A percentile compares a stretch with the other conserved stretches of the same genome.
Evolutionary conservation across 2,797 vertebrate genomes (phyloP).

Genomic region (Valencia hispanica): DNA sequence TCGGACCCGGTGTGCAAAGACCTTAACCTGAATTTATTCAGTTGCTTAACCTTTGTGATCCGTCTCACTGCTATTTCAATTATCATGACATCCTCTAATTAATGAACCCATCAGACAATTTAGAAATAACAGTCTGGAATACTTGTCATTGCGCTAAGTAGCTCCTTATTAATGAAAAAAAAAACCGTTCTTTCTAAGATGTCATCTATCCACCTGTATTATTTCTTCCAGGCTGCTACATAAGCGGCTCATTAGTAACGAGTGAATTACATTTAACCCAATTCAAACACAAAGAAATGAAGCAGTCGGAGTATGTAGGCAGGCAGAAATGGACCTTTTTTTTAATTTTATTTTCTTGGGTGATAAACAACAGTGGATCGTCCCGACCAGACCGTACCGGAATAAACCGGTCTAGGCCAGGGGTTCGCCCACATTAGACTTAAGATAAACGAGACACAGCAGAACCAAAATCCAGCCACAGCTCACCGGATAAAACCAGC

Average conservation of each 20-base stretch:
- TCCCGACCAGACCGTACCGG: constrained; percentile 52
- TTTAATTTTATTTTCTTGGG: constrained; percentile 72
- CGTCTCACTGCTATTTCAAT: background rate
- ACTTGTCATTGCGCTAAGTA: background rate
- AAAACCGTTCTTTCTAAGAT: background rate
- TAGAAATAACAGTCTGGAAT: background rate
- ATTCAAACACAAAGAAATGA: constrained; percentile 20
- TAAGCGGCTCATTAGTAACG: background rate
- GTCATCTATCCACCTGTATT: background rate
- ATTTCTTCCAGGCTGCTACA: background rate
- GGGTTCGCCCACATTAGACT: constrained; percentile 13
- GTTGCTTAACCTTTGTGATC: too few relatives aligned
- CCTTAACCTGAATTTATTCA: too few relatives aligned
- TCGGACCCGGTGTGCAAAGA: too few relatives aligned
- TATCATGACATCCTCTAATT: background rate
- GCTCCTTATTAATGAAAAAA: background rate
- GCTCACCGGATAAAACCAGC: constrained; percentile 4
- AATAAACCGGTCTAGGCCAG: constrained; percentile 15
- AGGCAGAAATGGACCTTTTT: constrained; percentile 80
- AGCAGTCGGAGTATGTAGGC: constrained; percentile 55
- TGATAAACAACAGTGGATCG: constrained; percentile 62
- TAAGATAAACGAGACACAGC: constrained; percentile 9
- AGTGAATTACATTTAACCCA: background rate
- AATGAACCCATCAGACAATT: background rate
- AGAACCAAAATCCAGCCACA: constrained; percentile 25